These are phyloP conservation scores for Australoheros scitulus DNA, from an alignment of 2,113 vertebrate species.

Conservation along the genomic window DNA sequence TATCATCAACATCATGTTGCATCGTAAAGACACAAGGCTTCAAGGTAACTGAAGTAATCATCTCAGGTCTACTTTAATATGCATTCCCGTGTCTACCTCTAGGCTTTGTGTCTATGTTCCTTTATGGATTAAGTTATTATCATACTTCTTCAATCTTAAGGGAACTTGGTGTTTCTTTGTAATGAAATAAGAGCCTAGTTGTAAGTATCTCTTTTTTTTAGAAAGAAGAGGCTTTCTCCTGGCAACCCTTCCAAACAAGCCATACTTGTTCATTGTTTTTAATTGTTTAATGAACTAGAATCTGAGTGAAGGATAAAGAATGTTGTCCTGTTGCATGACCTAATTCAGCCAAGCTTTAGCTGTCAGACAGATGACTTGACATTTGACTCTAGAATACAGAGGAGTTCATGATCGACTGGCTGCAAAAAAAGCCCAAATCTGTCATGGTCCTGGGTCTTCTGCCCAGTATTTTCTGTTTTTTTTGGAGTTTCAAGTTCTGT, in stretches of 20 bases:
- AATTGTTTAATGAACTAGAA: too few relatives aligned
- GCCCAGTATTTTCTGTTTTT: too few relatives aligned
- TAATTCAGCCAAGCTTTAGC: too few relatives aligned
- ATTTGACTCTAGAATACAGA: background rate
- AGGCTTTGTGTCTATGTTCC: background rate
- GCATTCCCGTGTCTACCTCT: background rate
- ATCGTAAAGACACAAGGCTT: background rate
- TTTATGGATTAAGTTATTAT: background rate
- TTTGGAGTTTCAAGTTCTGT: too few relatives aligned
- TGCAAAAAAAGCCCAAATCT: too few relatives aligned
- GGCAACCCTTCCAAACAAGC: background rate
- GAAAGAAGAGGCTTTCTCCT: background rate
- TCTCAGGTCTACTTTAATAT: background rate
- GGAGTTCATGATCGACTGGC: too few relatives aligned
- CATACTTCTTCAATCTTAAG: rapidly evolving
- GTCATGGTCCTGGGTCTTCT: too few relatives aligned
- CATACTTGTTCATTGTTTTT: too few relatives aligned
- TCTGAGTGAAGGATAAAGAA: too few relatives aligned
- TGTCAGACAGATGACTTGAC: too few relatives aligned
- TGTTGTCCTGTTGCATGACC: too few relatives aligned
- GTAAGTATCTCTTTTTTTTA: background rate
- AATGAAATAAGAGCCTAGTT: background rate
- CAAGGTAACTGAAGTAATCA: background rate
- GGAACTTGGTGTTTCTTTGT: background rate
- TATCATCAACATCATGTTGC: too few relatives aligned